Evolutionary conservation across 2,797 vertebrate species (phyloP).

Genomic region (Eleutherodactylus coqui): DNA sequence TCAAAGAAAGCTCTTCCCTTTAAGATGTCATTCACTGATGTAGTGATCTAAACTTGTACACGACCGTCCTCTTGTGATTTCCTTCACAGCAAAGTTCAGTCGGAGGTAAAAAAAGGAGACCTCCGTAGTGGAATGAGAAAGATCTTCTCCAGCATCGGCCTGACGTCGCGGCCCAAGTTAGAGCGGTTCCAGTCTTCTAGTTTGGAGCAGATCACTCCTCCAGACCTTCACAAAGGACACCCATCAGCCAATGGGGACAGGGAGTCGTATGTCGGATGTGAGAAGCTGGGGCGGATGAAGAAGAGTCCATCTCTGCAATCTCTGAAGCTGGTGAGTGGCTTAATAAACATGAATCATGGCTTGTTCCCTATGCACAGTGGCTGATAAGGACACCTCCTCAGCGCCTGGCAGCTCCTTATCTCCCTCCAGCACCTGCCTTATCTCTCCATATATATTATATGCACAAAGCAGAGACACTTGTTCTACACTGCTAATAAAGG

Average conservation of each 20-base stretch:
- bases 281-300: slow-evolving; percentile 58
- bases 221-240: rapidly evolving
- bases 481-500: slow-evolving; percentile 5
- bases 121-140: slow-evolving; percentile 72
- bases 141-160: slow-evolving; percentile 74
- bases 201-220: slow-evolving; percentile 74
- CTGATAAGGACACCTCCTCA: slow-evolving; percentile 22
- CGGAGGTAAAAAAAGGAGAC: slow-evolving; percentile 65
- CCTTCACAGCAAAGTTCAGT: neutral
- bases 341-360: slow-evolving; percentile 3
- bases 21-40: neutral
- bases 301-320: slow-evolving; percentile 76
- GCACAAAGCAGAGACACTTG: slow-evolving; percentile 22
- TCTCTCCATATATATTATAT: slow-evolving; percentile 27
- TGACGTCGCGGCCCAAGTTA: slow-evolving; percentile 72
- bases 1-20: neutral
- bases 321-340: slow-evolving; percentile 73
- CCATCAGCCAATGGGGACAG: rapidly evolving
- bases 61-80: neutral
- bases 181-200: slow-evolving; percentile 76
- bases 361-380: neutral
- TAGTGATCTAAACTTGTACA: too few relatives aligned
- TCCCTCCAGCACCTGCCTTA: slow-evolving; percentile 30
- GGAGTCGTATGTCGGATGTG: neutral
- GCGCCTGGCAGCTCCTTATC: slow-evolving; percentile 16